phyloP scores from a whole-genome alignment of 2,113 vertebrate genomes.

The Pogonocichla stellata region DNA sequence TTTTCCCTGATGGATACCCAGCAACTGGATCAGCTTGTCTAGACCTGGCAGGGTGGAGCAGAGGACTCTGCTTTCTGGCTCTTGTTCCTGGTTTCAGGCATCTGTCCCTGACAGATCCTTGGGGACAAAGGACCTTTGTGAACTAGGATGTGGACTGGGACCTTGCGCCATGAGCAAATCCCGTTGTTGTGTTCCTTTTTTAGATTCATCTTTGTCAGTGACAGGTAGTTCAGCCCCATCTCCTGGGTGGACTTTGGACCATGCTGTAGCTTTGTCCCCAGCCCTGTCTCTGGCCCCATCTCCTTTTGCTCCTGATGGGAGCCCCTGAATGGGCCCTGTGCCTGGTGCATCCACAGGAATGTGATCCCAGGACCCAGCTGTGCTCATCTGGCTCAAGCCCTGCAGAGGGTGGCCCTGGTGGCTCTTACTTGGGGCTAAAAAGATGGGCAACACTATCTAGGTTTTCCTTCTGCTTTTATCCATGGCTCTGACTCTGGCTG shows the following conservation, averaged over 20 bases:
- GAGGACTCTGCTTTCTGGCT: not conserved
- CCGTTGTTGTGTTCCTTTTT: not conserved
- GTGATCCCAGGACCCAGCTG: not conserved
- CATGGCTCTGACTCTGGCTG: not conserved
- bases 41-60: not conserved
- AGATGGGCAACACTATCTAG: not conserved
- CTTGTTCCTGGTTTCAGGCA: not conserved
- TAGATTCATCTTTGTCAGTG: not conserved
- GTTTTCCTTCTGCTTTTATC: not conserved
- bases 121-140: not conserved
- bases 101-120: not conserved
- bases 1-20: not conserved
- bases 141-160: not conserved
- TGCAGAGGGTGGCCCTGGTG: accelerated
- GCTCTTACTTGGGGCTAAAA: not conserved
- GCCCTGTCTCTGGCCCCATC: not conserved
- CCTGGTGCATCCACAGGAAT: not conserved
- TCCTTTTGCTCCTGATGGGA: not conserved
- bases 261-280: not conserved
- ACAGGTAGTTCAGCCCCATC: not conserved
- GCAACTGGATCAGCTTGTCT: not conserved
- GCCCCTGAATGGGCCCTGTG: not conserved
- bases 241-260: not conserved
- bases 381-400: not conserved
- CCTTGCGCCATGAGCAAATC: not conserved